phyloP scores from a whole-genome alignment of 2,888 invertebrate species.

The Nemotelus nigrinus region DNA sequence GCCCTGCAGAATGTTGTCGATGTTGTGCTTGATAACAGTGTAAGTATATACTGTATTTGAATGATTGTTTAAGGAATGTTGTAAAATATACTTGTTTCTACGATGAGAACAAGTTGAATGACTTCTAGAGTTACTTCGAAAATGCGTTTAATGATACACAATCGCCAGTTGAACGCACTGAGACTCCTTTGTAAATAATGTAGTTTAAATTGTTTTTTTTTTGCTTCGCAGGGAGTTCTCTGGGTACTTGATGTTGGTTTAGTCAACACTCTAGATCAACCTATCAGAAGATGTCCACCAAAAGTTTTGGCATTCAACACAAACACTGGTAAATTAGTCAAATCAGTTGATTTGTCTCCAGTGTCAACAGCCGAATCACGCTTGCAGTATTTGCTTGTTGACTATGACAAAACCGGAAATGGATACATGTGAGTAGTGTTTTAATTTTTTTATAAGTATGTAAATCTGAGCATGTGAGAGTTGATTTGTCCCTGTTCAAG shows the following conservation, averaged over 20 bases:
- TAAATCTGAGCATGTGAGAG: too few relatives aligned
- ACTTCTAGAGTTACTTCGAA: background rate
- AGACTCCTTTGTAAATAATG: background rate
- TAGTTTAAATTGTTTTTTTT: slow-evolving; percentile 1
- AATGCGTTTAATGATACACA: background rate
- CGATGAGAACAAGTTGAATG: background rate
- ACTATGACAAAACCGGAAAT: slow-evolving; percentile 67
- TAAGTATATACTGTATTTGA: slow-evolving; percentile 56
- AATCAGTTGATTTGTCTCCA: slow-evolving; percentile 68
- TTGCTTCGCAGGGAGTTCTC: slow-evolving; percentile 64
- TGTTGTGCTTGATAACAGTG: slow-evolving; percentile 70
- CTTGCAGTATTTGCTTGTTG: slow-evolving; percentile 70
- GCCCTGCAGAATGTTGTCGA: slow-evolving; percentile 77
- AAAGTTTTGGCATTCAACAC: slow-evolving; percentile 71
- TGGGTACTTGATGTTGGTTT: slow-evolving; percentile 73
- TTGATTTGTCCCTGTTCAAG: too few relatives aligned
- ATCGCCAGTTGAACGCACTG: background rate
- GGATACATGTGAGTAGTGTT: slow-evolving; percentile 62
- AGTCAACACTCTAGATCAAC: slow-evolving; percentile 69
- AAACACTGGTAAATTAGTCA: slow-evolving; percentile 69
- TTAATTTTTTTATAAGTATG: background rate
- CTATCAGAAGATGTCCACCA: slow-evolving; percentile 69
- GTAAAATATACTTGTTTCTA: background rate
- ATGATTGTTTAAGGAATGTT: background rate
- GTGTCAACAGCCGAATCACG: slow-evolving; percentile 67